Percentiles rank a stretch among this genome's conserved stretches.
Conservation (phyloP, 2,113 vertebrate genomes). For the Rhinoptilus africanus region DNA sequence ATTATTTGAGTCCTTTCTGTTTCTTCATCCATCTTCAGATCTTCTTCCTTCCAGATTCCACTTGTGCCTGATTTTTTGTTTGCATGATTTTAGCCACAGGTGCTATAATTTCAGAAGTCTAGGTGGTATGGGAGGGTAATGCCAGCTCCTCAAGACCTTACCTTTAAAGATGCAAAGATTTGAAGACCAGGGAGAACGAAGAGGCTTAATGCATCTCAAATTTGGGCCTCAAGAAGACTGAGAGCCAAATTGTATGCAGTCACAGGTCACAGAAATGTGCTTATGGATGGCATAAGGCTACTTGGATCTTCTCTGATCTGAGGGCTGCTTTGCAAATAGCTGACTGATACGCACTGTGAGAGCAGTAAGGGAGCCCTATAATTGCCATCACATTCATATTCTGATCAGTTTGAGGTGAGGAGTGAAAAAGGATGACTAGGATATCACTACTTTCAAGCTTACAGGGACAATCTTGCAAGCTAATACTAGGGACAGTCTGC, state of each 20-base stretch:
- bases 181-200: not conserved
- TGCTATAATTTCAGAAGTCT: not conserved
- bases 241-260: not conserved
- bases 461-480: not conserved
- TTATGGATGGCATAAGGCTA: not conserved
- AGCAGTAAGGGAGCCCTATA: not conserved
- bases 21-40: not conserved
- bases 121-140: not conserved
- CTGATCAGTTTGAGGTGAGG: not conserved
- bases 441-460: not conserved
- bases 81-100: not conserved
- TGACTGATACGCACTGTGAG: fast-evolving
- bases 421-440: not conserved
- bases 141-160: not conserved
- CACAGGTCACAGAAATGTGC: not conserved
- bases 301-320: not conserved
- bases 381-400: not conserved
- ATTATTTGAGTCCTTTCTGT: not conserved
- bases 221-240: not conserved
- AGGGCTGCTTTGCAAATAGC: not conserved
- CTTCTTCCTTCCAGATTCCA: not conserved
- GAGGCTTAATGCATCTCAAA: not conserved
- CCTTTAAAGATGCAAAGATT: not conserved
- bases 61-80: not conserved
- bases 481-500: not conserved